Evolutionary conservation across 2,113 vertebrate genomes (phyloP), one percentile per base, ranked within the genome.

Genomic region (Motacilla alba): DNA sequence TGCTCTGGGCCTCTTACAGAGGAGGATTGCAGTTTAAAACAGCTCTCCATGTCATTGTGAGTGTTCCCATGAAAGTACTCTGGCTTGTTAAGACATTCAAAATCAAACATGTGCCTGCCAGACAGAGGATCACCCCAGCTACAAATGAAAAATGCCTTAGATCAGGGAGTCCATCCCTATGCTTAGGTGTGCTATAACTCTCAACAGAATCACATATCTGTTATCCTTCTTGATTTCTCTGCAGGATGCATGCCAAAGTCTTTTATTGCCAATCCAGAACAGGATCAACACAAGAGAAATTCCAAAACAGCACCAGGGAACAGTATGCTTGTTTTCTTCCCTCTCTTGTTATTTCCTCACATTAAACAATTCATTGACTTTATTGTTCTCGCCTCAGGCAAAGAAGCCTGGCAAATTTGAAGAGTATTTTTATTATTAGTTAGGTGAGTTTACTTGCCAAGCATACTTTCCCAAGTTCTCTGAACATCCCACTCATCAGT

Each of bases 331-430:
- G 94, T 91, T 89, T 90, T 70, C 15, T 84, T 72, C 41, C 53
- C 49, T 81, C 64, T 90, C 59, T 89, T 94, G 24, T 91, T 94
- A 83, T 93, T 96, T 96, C 90, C 88, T 96, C 92, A 81, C 60
- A 90, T 96, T 96, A 96, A 96, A 94, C 68, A 96, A 96, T 94
- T 96, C 64, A 90, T 97, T 96, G 85, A 87, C 90, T 96, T 95
- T 95, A 96, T 96, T 96, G 60, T 89, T 76, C 79, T 81, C 0
- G 80, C 94, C 94, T 90, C 37, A 1, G 85, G 94, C 90, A 87
- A 92, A 96, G 73, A 92, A 94, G 76, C 64, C 86, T 93, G 93
- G 93, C 88, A 95, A 94, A 89, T 96, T 64, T 87, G 64, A 95
- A 95, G 62, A 89, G 80, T 73, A 92, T 92, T 95, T 95, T 96